Base-by-base conservation (phyloP, 2,113 vertebrate species). In the Natator depressus region DNA sequence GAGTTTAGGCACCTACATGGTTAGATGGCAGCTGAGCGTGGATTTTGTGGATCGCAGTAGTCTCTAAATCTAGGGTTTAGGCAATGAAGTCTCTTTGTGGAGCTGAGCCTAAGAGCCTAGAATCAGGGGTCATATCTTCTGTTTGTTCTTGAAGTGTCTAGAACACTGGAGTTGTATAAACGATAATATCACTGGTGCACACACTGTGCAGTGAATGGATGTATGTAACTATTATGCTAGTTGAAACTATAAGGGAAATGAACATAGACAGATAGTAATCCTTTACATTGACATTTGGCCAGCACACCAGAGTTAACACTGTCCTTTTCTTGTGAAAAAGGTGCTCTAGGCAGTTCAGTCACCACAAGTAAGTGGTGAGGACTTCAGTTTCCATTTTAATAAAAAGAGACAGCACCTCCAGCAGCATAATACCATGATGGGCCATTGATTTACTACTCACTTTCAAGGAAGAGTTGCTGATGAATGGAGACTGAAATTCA, bases 201-300 rank as follows among this genome's bases (percentile, higher is more conserved):
- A 35, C 10, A 65, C 16, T 20, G 2, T 72, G 6, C 0, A 1
- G 8, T 42, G 49, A 35, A 6, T 5, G 16, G 1, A 1, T 1
- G 13, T n/a, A 47, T 86, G 29, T 57, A 80, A 55, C 55, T 38
- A 2, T 2, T 31, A 24, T 13, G 29, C 35, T 20, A 22, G n/a
- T 47, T 62, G 72, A 62, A 49, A 59, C 31, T 20, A 17, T 10
- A 47, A 83, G 46, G 31, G 5, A 16, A 1, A 1, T 5, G 3
- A 0, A 1, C 5, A 14, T 14, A 62, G 69, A 57, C 11, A 13
- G 6, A 42, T 14, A 80, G 51, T 17, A 53, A 29, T 80, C 78
- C n/a, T 12, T 85, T 49, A 42, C 42, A 35, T 22, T 31, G 31
- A 1, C 35, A 3, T 1, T 81, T 24, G 1, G 38, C 54, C 35